Evolutionary conservation across 2,113 vertebrate genomes (phyloP).

Genomic region (Hystrix cristata): DNA sequence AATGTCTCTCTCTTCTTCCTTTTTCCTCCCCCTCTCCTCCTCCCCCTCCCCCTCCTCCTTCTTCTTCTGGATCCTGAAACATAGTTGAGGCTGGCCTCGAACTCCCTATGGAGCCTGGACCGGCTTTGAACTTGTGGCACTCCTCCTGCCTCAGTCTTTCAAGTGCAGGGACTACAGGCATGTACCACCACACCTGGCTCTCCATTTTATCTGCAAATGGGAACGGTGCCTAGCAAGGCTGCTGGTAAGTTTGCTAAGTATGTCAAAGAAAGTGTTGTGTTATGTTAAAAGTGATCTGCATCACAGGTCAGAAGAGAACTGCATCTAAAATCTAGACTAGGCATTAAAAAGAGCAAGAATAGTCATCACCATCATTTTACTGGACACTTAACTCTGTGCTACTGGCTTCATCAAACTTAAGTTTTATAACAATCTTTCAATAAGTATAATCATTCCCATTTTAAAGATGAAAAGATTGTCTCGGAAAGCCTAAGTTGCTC

Average conservation of each 20-base stretch:
- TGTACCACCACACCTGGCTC: not conserved
- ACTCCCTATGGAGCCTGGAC: not conserved
- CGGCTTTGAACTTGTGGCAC: not conserved
- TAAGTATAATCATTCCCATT: not conserved
- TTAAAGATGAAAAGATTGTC: constrained; percentile 7
- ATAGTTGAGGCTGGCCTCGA: not conserved
- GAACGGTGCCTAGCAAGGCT: not conserved
- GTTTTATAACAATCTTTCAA: not conserved
- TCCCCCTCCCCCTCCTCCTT: no score
- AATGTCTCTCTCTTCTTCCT: not conserved
- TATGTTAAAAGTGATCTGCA: not conserved
- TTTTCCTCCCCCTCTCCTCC: no score
- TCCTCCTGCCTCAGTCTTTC: not conserved
- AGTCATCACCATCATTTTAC: not conserved
- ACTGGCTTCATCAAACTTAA: not conserved
- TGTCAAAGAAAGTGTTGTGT: constrained; percentile 15
- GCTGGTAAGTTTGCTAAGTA: not conserved
- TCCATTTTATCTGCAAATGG: not conserved
- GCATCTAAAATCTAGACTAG: not conserved
- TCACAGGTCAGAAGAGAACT: not conserved
- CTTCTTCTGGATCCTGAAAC: not conserved
- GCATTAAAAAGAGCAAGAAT: not conserved
- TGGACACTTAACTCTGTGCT: not conserved
- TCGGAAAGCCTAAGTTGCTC: not conserved
- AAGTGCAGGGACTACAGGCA: not conserved